Evolutionary conservation across 2,113 vertebrate species (phyloP), one percentile per base, ranked within the genome.

Genomic region (Piprites chloris): DNA sequence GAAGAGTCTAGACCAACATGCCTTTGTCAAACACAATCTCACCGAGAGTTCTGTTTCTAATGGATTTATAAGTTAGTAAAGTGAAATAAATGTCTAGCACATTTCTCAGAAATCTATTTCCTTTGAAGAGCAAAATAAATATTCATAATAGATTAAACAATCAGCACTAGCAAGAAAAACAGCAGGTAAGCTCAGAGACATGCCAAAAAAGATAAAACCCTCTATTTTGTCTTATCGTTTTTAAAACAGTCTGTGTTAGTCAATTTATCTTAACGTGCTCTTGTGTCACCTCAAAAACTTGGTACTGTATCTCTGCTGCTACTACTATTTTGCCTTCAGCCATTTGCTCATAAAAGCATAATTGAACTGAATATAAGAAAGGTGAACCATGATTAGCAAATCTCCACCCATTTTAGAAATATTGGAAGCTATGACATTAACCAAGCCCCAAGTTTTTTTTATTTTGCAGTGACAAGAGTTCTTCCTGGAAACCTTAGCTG

Each of bases 91-190:
- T 35, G 23, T 76, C 50, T 50, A 62, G 37, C 37, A 69, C 76
- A 83, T 93, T 80, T 75, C 58, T 79, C 59, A 85, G 79, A 80
- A 94, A 69, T 9, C 32, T 49, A 41, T 80, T 87, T 12, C 10
- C 27, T 78, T 80, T 89, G 69, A 93, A 87, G 49, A 91, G 19
- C 32, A 87, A 77, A 91, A 87, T 19, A 74, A 90, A 58, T 55
- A 85, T 82, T 87, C 85, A 49, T 73, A 83, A 53, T 37, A 80
- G 19, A 93, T 79, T 90, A 91, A 95, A 68, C 19, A 91, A 94
- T 81, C 52, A 87, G 2, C 23, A 53, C 19, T 22, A 90, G 6
- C 19, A 69, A 90, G 59, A 69, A 89, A 95, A 95, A 12, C 30
- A 82, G 16, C 27, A 68, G n/a, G n/a, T 61, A 61, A 73, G 52